Conservation (phyloP, 64 coral and sea anemone species). For the Platygyra sinensis region DNA sequence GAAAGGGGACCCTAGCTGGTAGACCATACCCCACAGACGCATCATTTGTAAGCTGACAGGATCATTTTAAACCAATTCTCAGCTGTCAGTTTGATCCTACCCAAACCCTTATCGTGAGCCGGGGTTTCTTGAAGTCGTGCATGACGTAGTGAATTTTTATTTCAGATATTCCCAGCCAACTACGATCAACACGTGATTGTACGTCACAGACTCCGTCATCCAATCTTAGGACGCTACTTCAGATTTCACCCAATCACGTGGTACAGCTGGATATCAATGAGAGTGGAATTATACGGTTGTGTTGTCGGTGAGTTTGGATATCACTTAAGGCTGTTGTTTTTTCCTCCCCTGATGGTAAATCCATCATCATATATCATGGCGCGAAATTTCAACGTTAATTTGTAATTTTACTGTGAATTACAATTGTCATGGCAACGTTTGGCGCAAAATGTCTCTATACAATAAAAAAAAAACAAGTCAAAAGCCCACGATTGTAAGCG, state of each 20-base stretch:
- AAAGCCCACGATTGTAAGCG: too few species aligned
- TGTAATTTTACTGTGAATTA: too few species aligned
- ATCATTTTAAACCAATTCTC: neutral
- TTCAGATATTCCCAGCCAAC: constrained; percentile 54
- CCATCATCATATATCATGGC: neutral
- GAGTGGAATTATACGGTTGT: constrained; percentile 84
- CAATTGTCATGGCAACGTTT: too few species aligned
- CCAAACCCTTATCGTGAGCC: too few species aligned
- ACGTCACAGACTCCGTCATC: constrained; percentile 22
- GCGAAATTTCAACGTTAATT: too few species aligned
- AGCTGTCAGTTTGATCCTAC: neutral
- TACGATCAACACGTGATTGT: constrained; percentile 50
- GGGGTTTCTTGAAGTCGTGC: neutral
- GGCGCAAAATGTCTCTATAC: too few species aligned
- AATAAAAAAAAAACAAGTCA: too few species aligned
- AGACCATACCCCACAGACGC: too few species aligned
- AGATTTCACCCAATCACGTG: constrained; percentile 85
- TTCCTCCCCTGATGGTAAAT: neutral
- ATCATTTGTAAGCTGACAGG: too few species aligned
- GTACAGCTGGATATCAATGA: constrained; percentile 79
- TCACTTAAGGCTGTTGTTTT: neutral
- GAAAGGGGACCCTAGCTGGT: too few species aligned
- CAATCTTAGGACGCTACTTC: constrained; percentile 61
- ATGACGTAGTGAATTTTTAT: neutral
- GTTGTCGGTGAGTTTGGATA: constrained; percentile 48